Evolutionary conservation across 2,797 vertebrate species (phyloP).

Genomic region (Uromys caudimaculatus): DNA sequence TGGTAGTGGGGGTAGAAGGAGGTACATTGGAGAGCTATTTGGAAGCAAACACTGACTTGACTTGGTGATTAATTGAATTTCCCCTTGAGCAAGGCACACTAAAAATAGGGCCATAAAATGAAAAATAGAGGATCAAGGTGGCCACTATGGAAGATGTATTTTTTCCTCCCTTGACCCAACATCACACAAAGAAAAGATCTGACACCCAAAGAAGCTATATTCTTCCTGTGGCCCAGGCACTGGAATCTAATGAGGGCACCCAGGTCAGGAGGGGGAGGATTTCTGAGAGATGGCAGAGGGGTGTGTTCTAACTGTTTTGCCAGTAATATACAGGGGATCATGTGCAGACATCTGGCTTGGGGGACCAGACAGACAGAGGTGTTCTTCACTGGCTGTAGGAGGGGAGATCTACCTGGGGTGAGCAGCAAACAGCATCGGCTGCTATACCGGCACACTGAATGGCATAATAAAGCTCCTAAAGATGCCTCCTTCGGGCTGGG

Average conservation of each 20-base stretch:
- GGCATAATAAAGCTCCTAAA: neutral
- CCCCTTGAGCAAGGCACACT: conserved; percentile 62
- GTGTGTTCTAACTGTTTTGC: neutral
- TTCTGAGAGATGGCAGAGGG: neutral
- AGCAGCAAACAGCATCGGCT: neutral
- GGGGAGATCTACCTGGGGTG: neutral
- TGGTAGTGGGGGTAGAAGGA: neutral
- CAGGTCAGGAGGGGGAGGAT: neutral
- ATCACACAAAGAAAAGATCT: conserved; percentile 31
- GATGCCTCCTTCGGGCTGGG: neutral
- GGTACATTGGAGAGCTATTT: conserved; percentile 29
- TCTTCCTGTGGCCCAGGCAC: neutral
- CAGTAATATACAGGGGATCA: neutral
- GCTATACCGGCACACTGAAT: rapidly evolving
- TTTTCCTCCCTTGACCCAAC: conserved; percentile 52
- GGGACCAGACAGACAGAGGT: neutral
- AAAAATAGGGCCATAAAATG: conserved; percentile 62
- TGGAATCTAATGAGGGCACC: neutral
- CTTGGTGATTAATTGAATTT: conserved; percentile 56
- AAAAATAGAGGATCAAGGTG: conserved; percentile 68
- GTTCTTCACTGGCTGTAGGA: neutral
- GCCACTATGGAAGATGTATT: conserved; percentile 28
- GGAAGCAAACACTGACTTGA: conserved; percentile 39
- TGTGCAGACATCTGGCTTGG: neutral
- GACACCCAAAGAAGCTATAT: neutral